These are phyloP conservation scores for Mylabris phalerata DNA, from an alignment of 1,140 invertebrate genomes.

Conservation along the genomic window DNA sequence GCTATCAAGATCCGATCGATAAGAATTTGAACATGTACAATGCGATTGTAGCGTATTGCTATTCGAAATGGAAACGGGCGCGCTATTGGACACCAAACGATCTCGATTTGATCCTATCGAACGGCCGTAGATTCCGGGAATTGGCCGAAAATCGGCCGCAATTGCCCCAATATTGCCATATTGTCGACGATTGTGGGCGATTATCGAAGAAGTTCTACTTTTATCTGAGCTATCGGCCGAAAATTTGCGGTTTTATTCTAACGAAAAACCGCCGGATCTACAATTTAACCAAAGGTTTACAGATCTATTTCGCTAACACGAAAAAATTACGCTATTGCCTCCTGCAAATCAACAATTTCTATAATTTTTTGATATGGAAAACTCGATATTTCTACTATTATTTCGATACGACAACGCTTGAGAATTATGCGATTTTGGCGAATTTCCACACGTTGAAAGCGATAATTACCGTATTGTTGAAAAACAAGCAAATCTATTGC, in stretches of 20 bases:
- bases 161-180: constrained; percentile 20
- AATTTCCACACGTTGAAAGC: constrained; percentile 45
- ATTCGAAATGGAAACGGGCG: too few relatives aligned
- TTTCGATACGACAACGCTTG: constrained; percentile 45
- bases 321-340: constrained; percentile 43
- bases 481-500: constrained; percentile 26
- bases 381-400: constrained; percentile 42
- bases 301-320: constrained; percentile 44
- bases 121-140: too few relatives aligned
- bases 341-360: constrained; percentile 41
- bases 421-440: constrained; percentile 45
- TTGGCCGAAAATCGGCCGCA: too few relatives aligned
- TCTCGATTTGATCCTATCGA: too few relatives aligned
- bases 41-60: too few relatives aligned
- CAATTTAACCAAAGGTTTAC: constrained; percentile 47
- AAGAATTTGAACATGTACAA: too few relatives aligned
- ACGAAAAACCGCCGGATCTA: constrained; percentile 46
- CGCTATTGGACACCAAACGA: too few relatives aligned
- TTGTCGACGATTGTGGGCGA: constrained; percentile 20
- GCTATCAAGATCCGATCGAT: too few relatives aligned
- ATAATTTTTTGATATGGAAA: constrained; percentile 49
- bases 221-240: constrained; percentile 32
- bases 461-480: constrained; percentile 45
- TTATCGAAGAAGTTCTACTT: constrained; percentile 31
- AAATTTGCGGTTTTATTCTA: constrained; percentile 31